Percentiles rank a stretch among this genome's conserved stretches.
Conservation (phyloP, 2,797 vertebrate genomes). For the Amblyopsis hoosieri region DNA sequence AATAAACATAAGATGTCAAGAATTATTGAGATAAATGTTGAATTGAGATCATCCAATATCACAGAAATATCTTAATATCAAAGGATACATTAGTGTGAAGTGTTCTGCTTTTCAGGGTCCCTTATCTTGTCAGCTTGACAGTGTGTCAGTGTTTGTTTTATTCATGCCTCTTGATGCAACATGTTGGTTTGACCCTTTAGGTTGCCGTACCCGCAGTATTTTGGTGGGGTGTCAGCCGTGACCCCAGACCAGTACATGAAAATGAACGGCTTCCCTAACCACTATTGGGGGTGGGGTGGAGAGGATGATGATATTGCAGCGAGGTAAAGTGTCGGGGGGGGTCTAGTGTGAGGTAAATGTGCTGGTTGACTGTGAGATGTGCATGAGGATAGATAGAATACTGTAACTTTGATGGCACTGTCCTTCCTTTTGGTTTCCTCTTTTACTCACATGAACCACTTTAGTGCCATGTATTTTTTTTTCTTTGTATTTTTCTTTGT, state of each 20-base stretch:
- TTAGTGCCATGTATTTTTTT: slow-evolving; percentile 26
- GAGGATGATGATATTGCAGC: slow-evolving; percentile 96
- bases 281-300: slow-evolving; percentile 97
- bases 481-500: slow-evolving; percentile 20
- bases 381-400: neutral
- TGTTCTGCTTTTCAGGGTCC: too few species aligned
- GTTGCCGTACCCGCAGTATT: slow-evolving; percentile 93
- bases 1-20: too few species aligned
- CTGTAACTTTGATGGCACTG: neutral
- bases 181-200: slow-evolving; percentile 64
- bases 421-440: slow-evolving; percentile 5
- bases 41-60: too few species aligned
- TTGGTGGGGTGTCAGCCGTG: slow-evolving; percentile 92
- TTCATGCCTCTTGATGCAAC: neutral
- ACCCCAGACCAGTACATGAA: slow-evolving; percentile 97
- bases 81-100: too few species aligned
- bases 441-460: slow-evolving; percentile 26
- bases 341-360: slow-evolving; percentile 5
- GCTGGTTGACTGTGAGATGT: slow-evolving; percentile 12
- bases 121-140: too few species aligned
- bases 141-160: too few species aligned
- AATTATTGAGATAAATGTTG: too few species aligned
- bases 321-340: slow-evolving; percentile 75
- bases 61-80: too few species aligned
- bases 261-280: slow-evolving; percentile 97